Evolutionary conservation across 2,797 vertebrate genomes (phyloP).

Genomic region (Mormyrops attenuatus): DNA sequence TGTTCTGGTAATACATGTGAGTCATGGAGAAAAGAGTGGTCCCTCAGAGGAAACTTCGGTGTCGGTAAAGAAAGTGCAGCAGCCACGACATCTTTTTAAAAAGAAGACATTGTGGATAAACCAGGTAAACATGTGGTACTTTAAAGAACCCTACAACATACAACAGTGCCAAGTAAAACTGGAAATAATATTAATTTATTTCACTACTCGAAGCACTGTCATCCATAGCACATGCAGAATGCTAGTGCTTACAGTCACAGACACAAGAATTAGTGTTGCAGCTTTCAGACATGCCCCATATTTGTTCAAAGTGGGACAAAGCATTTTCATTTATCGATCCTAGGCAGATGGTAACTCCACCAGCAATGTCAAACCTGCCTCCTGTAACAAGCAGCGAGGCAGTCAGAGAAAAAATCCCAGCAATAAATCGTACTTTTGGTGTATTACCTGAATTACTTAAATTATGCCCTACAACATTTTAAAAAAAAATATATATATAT

Average conservation of each 20-base stretch:
- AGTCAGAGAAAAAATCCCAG: too few species aligned
- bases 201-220: not conserved
- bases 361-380: too few species aligned
- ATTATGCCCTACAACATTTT: too few species aligned
- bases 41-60: not conserved
- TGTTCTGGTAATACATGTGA: not conserved
- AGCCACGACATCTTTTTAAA: not conserved
- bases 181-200: not conserved
- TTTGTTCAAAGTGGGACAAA: not conserved
- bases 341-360: too few species aligned
- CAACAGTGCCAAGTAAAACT: not conserved
- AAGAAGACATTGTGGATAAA: not conserved
- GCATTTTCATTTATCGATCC: not conserved
- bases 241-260: not conserved
- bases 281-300: not conserved
- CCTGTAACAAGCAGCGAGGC: too few species aligned
- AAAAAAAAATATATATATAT: too few species aligned
- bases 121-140: not conserved
- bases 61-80: not conserved
- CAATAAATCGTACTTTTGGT: too few species aligned
- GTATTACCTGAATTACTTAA: not conserved
- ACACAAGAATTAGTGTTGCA: not conserved
- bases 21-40: not conserved
- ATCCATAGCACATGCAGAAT: not conserved
- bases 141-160: not conserved